Evolutionary conservation across 1,140 invertebrate species (phyloP).

Genomic region (Homarus americanus): DNA sequence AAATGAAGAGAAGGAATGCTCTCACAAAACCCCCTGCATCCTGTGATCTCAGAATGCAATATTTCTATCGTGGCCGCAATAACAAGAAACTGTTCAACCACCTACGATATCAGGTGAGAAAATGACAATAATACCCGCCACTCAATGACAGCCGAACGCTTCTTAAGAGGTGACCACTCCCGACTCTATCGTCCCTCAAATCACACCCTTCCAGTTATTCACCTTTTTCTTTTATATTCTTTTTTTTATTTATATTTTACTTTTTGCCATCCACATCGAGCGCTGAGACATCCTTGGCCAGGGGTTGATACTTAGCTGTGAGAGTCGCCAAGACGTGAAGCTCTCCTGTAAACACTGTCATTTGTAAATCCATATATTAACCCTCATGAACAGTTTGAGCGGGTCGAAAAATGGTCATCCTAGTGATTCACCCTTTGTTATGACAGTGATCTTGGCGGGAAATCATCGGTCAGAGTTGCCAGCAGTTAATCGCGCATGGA

Average conservation of each 20-base stretch:
- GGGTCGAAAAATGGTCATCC: not conserved
- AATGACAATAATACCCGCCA: not conserved
- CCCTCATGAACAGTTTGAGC: not conserved
- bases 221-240: not conserved
- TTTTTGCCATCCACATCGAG: no score
- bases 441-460: not conserved
- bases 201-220: not conserved
- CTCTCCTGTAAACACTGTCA: not conserved
- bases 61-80: not conserved
- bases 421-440: not conserved
- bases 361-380: not conserved
- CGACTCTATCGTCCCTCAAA: not conserved
- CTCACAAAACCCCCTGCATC: not conserved
- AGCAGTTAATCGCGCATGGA: not conserved
- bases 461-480: not conserved
- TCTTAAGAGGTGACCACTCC: not conserved
- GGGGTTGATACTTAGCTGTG: not conserved
- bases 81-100: not conserved
- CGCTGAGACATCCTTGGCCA: not conserved
- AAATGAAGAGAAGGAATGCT: not conserved
- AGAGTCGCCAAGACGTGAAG: not conserved
- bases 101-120: not conserved
- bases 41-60: not conserved
- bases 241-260: no score
- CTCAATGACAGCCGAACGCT: not conserved